A percentile compares a stretch with the other conserved stretches of the same genome.
These are phyloP conservation scores for Heliothis subflexa DNA, from an alignment of 1,140 invertebrate genomes.

Conservation along the genomic window DNA sequence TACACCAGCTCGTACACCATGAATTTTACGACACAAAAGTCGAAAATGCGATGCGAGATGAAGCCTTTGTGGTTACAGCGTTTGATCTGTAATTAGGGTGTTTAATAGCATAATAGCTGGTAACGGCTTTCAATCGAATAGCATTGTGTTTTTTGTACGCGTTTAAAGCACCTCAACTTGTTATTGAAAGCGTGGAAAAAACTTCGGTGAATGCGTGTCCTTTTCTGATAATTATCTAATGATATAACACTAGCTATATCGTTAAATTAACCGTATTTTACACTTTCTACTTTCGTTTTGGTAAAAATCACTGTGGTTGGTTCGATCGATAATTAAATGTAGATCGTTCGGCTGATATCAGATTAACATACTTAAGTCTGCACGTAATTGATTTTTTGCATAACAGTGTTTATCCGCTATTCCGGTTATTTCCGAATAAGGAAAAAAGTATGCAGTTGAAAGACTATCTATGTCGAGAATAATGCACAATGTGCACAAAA, in stretches of 20 bases:
- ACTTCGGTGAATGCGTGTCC: constrained; percentile 59
- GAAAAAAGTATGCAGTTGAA: neutral
- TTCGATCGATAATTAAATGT: neutral
- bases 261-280: constrained; percentile 55
- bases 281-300: constrained; percentile 32
- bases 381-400: neutral
- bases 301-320: neutral
- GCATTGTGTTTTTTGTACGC: constrained; percentile 67
- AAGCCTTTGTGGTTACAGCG: constrained; percentile 78
- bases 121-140: constrained; percentile 78
- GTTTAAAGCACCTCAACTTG: constrained; percentile 62
- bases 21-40: constrained; percentile 78
- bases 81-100: constrained; percentile 82
- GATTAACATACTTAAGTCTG: constrained; percentile 8
- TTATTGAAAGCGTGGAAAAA: constrained; percentile 66
- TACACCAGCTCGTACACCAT: constrained; percentile 56
- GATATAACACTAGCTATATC: constrained; percentile 42
- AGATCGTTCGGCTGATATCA: neutral
- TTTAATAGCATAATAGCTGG: constrained; percentile 78
- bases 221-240: constrained; percentile 56
- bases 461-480: neutral
- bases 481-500: neutral
- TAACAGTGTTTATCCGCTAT: neutral
- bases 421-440: neutral
- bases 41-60: constrained; percentile 73